Conservation (phyloP, 2,113 vertebrate genomes). For the Vimba vimba region DNA sequence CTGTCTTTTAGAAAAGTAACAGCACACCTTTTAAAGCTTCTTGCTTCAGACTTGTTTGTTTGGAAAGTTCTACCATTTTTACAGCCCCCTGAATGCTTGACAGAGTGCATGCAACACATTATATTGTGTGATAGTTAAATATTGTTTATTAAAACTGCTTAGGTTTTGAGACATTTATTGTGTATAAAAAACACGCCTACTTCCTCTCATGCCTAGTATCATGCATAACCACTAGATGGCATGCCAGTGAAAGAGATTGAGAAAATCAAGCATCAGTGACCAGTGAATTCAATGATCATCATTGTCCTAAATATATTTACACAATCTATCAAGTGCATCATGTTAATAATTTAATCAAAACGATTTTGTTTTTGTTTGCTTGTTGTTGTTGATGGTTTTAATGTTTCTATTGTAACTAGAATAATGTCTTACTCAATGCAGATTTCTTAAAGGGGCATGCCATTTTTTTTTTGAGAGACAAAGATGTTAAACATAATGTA, state of each 20-base stretch:
- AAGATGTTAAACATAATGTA: too few species aligned
- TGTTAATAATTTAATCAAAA: too few species aligned
- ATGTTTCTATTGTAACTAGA: not conserved
- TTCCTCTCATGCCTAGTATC: not conserved
- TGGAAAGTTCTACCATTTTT: not conserved
- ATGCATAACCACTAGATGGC: conserved; percentile 59
- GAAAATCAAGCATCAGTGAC: not conserved
- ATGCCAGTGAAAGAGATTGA: conserved; percentile 40
- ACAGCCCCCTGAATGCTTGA: not conserved
- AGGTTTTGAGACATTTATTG: not conserved
- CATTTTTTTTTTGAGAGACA: too few species aligned
- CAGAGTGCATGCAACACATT: too few species aligned
- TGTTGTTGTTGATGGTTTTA: not conserved
- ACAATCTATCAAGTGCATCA: not conserved
- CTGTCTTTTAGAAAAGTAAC: too few species aligned
- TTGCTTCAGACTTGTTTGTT: too few species aligned
- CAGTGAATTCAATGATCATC: not conserved
- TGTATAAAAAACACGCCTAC: not conserved
- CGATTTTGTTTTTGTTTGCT: not conserved
- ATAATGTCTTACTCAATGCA: too few species aligned
- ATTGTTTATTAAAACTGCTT: not conserved
- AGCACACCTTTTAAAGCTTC: too few species aligned
- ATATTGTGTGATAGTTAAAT: too few species aligned
- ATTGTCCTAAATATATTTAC: not conserved
- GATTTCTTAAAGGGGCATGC: too few species aligned